Conservation (phyloP, 2,888 invertebrate species). For the Cosmia trapezina region DNA sequence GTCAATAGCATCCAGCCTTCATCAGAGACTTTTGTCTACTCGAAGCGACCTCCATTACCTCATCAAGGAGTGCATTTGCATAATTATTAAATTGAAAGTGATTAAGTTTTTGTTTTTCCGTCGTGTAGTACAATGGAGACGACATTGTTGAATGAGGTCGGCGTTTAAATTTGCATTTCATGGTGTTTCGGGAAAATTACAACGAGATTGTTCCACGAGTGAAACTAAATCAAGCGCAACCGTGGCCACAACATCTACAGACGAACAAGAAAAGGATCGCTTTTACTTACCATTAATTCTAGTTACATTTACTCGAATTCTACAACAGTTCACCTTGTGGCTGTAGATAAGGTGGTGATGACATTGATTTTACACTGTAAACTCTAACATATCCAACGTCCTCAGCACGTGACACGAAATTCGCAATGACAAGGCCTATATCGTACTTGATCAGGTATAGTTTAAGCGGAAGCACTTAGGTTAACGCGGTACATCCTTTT, state of each 20-base stretch:
- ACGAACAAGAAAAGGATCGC: constrained; percentile 20
- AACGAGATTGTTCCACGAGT: constrained; percentile 54
- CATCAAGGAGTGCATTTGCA: constrained; percentile 59
- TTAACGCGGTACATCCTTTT: constrained; percentile 32
- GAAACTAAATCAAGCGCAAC: constrained; percentile 43
- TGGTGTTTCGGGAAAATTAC: constrained; percentile 48
- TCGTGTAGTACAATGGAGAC: constrained; percentile 46
- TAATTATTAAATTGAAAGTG: constrained; percentile 66
- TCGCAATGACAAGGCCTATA: constrained; percentile 23
- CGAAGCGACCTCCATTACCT: constrained; percentile 52
- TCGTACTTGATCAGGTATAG: constrained; percentile 17
- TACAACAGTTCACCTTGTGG: neutral
- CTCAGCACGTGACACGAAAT: constrained; percentile 26
- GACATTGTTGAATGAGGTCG: constrained; percentile 54
- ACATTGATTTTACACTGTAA: constrained; percentile 31
- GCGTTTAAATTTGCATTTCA: constrained; percentile 51
- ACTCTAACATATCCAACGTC: constrained; percentile 20
- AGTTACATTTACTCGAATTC: neutral
- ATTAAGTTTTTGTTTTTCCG: constrained; percentile 61
- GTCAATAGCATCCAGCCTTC: constrained; percentile 47
- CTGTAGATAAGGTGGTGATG: constrained; percentile 17
- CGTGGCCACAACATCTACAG: constrained; percentile 21
- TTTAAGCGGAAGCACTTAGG: constrained; percentile 27
- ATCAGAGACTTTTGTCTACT: constrained; percentile 46
- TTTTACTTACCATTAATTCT: constrained; percentile 25